Percentiles rank a stretch among this genome's conserved stretches.
These are phyloP conservation scores for Herminia tarsipennalis DNA, from an alignment of 2,888 invertebrate species.

Conservation along the genomic window DNA sequence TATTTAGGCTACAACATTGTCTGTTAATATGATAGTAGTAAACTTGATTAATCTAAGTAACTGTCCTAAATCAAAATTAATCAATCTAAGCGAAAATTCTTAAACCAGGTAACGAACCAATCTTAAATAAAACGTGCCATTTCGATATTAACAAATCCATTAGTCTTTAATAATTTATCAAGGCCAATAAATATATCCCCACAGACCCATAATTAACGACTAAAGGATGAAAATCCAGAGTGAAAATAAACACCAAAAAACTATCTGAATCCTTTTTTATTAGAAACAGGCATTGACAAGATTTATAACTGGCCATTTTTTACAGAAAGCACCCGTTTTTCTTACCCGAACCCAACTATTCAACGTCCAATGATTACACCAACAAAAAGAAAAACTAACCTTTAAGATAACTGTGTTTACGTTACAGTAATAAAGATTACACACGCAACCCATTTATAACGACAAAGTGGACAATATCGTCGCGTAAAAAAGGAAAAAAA, in stretches of 20 bases:
- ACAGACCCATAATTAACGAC: background rate
- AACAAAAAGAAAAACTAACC: slow-evolving; percentile 41
- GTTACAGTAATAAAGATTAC: slow-evolving; percentile 48
- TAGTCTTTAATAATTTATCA: too few species aligned
- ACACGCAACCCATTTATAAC: slow-evolving; percentile 46
- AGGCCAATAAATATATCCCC: too few species aligned
- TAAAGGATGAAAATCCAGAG: background rate
- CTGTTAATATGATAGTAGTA: too few species aligned
- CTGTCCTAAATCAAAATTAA: too few species aligned
- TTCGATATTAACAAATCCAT: too few species aligned
- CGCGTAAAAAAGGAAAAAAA: slow-evolving; percentile 32
- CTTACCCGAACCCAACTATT: slow-evolving; percentile 35
- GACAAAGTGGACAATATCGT: slow-evolving; percentile 49
- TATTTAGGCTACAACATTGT: too few species aligned
- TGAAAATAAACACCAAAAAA: slow-evolving; percentile 10
- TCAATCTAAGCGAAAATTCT: too few species aligned
- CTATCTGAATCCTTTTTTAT: slow-evolving; percentile 31
- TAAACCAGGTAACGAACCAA: too few species aligned
- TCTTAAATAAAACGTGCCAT: too few species aligned
- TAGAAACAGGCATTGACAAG: slow-evolving; percentile 27
- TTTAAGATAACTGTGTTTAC: slow-evolving; percentile 49
- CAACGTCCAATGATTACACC: slow-evolving; percentile 33
- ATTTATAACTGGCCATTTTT: slow-evolving; percentile 38
- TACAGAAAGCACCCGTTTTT: slow-evolving; percentile 30
- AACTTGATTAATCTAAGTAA: too few species aligned